Evolutionary conservation across 2,113 vertebrate species (phyloP), one percentile per base, ranked within the genome.

Genomic region (Micromys minutus): DNA sequence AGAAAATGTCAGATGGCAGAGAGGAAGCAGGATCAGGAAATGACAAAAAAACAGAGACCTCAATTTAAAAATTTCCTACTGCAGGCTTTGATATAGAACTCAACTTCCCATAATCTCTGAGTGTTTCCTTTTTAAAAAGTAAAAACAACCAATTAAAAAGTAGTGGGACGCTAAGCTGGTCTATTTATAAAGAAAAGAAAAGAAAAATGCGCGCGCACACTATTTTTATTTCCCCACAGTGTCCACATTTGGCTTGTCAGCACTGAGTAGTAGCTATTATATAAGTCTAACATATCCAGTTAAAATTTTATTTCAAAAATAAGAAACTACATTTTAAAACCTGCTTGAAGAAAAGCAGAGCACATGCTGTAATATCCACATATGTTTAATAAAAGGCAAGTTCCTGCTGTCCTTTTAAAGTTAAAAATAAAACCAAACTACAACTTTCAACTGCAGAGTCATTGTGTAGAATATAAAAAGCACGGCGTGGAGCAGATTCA

Each of bases 401-500:
- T 96, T 91, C 95, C 91, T 93, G 95, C 93, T 96, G 93, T 95
- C 94, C 90, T 93, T 97, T 96, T 92, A 96, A 97, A 96, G 94
- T 96, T 94, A 95, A 96, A 97, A 96, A 95, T 95, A 96, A 97
- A 88, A 81, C 47, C 93, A 71, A 97, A 93, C 95, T 94, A 90
- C 92, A 98, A 97, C 50, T 95, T 96, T 94, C 47, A 61, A 95
- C 59, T 87, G 93, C 89, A 97, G 94, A 95, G 87, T 96, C 93
- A 96, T 96, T 97, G 94, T 96, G 55, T 83, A 15, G 72, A 63
- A 93, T 72, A 96, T 96, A 97, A 97, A 98, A 96, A 96, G 96
- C 96, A 97, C 96, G 96, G 94, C 97, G 95, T 96, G 95, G 94
- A 97, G 97, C 36, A 97, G 92, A 97, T 81, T 97, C 95, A 97